Conservation (phyloP, 2,113 vertebrate genomes). For the Coturnix japonica region DNA sequence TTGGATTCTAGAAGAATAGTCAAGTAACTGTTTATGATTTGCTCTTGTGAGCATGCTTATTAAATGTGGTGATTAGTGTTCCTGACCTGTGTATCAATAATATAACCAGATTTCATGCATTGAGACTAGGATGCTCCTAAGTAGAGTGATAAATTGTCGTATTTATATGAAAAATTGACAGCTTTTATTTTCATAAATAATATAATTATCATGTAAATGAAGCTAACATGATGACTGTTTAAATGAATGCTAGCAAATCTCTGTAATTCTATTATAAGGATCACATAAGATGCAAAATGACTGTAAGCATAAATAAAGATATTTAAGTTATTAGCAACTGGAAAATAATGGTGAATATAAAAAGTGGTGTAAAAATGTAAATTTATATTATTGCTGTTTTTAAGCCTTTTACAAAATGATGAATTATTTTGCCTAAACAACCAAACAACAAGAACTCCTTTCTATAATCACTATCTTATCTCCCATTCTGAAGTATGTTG, state of each 20-base stretch:
- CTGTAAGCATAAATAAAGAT: not conserved
- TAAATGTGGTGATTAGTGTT: not conserved
- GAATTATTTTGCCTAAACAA: not conserved
- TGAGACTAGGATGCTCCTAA: not conserved
- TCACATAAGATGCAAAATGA: not conserved
- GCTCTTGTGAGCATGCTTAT: not conserved
- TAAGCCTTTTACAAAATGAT: not conserved
- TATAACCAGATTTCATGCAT: not conserved
- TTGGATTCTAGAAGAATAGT: not conserved
- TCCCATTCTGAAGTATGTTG: not conserved
- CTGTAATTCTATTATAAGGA: not conserved
- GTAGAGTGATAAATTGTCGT: not conserved
- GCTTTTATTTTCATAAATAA: not conserved
- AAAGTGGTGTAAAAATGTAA: not conserved
- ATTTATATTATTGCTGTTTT: not conserved
- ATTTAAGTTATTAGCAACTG: not conserved
- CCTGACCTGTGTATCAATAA: not conserved
- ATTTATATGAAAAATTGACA: constrained; percentile 19
- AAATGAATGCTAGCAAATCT: not conserved
- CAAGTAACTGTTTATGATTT: not conserved
- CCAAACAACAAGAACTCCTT: not conserved
- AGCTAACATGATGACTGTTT: not conserved
- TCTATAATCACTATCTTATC: not conserved
- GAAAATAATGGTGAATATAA: not conserved
- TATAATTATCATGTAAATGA: not conserved